These are phyloP conservation scores for Bimastos eiseni DNA, from an alignment of 2,888 invertebrate species.

Conservation along the genomic window DNA sequence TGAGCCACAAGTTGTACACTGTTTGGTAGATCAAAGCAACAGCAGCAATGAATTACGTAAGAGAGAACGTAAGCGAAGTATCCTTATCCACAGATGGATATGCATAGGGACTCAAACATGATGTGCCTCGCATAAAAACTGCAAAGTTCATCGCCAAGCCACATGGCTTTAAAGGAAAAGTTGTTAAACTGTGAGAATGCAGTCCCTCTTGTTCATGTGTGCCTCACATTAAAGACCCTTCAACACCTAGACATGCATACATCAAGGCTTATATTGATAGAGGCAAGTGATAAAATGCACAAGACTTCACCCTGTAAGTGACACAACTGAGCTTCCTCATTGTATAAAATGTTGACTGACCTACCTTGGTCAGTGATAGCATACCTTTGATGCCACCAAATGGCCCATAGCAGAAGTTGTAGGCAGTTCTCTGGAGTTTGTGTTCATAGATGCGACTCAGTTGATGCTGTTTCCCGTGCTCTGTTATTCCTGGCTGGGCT, in stretches of 20 bases:
- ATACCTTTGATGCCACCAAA: conserved; percentile 76
- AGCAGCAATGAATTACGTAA: no score
- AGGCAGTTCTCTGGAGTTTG: conserved; percentile 76
- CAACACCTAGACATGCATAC: neutral
- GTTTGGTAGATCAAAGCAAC: no score
- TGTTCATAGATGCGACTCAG: conserved; percentile 77
- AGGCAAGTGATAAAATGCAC: neutral
- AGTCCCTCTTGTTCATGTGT: neutral
- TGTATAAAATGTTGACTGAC: neutral
- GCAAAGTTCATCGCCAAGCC: neutral
- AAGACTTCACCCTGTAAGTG: neutral
- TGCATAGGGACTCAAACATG: no score
- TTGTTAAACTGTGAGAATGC: neutral
- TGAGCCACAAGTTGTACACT: no score
- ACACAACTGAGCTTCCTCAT: neutral
- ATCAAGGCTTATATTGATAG: neutral
- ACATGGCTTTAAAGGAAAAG: neutral
- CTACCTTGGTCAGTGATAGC: neutral
- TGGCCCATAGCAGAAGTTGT: conserved; percentile 77
- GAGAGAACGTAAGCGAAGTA: no score
- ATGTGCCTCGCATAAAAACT: no score
- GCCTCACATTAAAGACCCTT: neutral
- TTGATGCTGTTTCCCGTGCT: conserved; percentile 72
- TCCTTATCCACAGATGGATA: no score
- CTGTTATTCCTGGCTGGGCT: conserved; percentile 74